phyloP scores from a whole-genome alignment of 2,888 invertebrate genomes.

The Cephus pulcher region DNA sequence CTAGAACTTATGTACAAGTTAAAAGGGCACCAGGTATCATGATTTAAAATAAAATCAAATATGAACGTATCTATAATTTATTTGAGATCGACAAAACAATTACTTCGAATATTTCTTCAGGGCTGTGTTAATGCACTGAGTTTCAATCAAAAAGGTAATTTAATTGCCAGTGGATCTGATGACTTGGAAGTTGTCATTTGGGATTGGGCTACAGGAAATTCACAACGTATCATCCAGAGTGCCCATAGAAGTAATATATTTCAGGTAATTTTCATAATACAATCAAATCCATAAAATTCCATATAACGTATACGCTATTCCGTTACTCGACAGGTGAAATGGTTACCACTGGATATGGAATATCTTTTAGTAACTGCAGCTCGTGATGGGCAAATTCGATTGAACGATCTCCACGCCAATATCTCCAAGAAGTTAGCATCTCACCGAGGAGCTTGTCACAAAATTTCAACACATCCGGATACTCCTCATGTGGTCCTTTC shows the following conservation, averaged over 20 bases:
- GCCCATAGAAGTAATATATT: slow-evolving; percentile 92
- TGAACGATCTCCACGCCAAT: slow-evolving; percentile 69
- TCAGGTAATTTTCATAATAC: slow-evolving; percentile 72
- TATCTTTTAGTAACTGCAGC: slow-evolving; percentile 89
- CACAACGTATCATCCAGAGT: slow-evolving; percentile 77
- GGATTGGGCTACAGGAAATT: slow-evolving; percentile 86
- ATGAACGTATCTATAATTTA: neutral
- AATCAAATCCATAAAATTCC: neutral
- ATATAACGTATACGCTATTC: neutral
- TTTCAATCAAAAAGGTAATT: slow-evolving; percentile 83
- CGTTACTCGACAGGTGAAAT: slow-evolving; percentile 74
- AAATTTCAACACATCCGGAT: slow-evolving; percentile 81
- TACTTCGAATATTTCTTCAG: slow-evolving; percentile 28
- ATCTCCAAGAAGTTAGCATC: slow-evolving; percentile 73
- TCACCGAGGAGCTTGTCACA: slow-evolving; percentile 85
- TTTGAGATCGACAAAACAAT: neutral
- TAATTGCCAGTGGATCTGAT: slow-evolving; percentile 91
- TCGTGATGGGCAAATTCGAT: slow-evolving; percentile 86
- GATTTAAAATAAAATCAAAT: neutral
- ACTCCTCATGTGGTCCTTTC: slow-evolving; percentile 84
- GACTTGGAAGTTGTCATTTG: slow-evolving; percentile 88
- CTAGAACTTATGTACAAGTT: slow-evolving; percentile 83
- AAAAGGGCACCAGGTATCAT: slow-evolving; percentile 74
- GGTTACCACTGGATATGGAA: slow-evolving; percentile 83
- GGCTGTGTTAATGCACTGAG: slow-evolving; percentile 95